Evolutionary conservation across 2,113 vertebrate genomes (phyloP).

Genomic region (Pterocles orientalis): DNA sequence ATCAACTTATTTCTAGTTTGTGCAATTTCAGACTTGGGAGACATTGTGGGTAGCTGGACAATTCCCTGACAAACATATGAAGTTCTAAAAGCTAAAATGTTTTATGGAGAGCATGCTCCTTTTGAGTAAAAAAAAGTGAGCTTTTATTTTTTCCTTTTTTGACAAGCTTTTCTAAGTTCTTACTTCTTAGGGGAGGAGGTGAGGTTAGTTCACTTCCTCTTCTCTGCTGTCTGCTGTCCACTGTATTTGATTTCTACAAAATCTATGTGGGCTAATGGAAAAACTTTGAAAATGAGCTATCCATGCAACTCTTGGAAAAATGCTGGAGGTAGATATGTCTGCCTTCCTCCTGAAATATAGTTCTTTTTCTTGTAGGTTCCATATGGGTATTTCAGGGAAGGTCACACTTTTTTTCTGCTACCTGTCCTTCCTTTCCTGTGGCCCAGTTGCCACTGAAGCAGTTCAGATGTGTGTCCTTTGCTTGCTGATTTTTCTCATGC

Average conservation of each 20-base stretch:
- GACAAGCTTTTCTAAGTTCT: background rate
- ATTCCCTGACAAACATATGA: background rate
- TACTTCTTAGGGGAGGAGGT: background rate
- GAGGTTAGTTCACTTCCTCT: background rate
- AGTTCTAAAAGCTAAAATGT: background rate
- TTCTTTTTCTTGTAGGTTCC: background rate
- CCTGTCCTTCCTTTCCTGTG: background rate
- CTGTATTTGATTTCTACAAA: background rate
- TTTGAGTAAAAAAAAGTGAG: background rate
- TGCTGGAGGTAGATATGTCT: background rate
- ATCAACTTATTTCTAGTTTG: background rate
- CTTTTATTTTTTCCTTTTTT: background rate
- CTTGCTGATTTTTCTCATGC: background rate
- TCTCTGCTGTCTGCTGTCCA: background rate
- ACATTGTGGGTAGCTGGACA: background rate
- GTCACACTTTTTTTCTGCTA: background rate
- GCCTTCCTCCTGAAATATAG: background rate
- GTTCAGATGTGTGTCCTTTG: background rate
- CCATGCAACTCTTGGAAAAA: background rate
- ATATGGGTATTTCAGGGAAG: background rate
- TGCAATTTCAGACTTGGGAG: background rate
- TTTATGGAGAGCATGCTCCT: background rate
- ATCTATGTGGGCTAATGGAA: background rate
- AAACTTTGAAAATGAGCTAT: background rate
- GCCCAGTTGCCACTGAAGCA: background rate